Base-by-base conservation (phyloP, 2,113 vertebrate species). In the Pollachius pollachius region DNA sequence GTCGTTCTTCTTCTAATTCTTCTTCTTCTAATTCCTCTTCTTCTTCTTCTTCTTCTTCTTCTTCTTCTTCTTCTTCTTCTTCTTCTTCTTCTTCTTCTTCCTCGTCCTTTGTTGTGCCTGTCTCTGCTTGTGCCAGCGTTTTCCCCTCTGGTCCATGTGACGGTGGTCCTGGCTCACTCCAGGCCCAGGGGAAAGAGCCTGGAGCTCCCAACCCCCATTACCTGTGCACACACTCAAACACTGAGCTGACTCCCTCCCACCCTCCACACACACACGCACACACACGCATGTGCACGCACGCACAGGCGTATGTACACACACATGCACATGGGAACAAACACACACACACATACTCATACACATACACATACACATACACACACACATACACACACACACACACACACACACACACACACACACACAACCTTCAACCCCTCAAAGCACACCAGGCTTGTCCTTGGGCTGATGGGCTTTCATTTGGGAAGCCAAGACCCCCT, bases 381-480 rank as follows among this genome's bases (percentile, higher is more conserved):
- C 77, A 62, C 19, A 9, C 41, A 48, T 7, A 48, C 7, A 9
- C 41, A 48, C 41, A 48, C 30, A 30, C 30, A 30, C 30, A 30
- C 30, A 23, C 21, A 2, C 21, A 2, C 21, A 23, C 21, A 23
- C 41, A 48, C 41, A 48, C 7, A 9, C 41, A 48, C 41, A 48
- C 30, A 30, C 30, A 30, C 30, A 30, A 19, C 64, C 72, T 30
- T 60, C 62, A 62, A 72, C 52, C 65, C 62, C 62, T 72, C 63
- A 56, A 59, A 73, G 37, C 37, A 73, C 82, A 75, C 67, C 75
- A 79, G 86, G 82, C 84, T 76, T 84, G 74, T 84, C 86, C 82
- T 83, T 75, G 67, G 85, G 81, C 72, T 67, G 56, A 63, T 17
- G 52, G 25, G 19, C n/a, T 67, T 70, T 72, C 52, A 68, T 80